These are phyloP conservation scores for Agrotis exclamationis DNA, from an alignment of 2,888 invertebrate species.

Conservation along the genomic window DNA sequence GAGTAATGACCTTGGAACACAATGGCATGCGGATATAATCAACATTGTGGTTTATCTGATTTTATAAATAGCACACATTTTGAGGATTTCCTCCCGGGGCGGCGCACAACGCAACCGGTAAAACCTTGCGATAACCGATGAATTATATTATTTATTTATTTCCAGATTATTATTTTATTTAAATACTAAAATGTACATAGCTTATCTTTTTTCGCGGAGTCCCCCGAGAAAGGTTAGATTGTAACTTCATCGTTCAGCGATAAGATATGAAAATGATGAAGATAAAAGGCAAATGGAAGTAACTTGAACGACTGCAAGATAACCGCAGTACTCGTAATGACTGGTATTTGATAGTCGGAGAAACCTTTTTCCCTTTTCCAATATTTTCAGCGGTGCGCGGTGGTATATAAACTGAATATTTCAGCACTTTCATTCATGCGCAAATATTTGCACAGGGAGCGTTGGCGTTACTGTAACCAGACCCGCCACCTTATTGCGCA, in stretches of 20 bases:
- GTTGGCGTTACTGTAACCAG: slow-evolving; percentile 4
- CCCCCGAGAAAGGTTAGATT: neutral
- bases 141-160: slow-evolving; percentile 28
- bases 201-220: neutral
- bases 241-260: neutral
- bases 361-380: neutral
- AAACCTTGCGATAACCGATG: slow-evolving; percentile 21
- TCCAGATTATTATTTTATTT: neutral
- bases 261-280: neutral
- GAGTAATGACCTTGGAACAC: slow-evolving; percentile 43
- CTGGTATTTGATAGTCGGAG: neutral
- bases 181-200: neutral
- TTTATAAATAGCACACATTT: slow-evolving; percentile 5
- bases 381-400: neutral
- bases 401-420: neutral
- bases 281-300: neutral
- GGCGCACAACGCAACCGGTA: neutral
- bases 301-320: neutral
- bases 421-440: slow-evolving; percentile 13
- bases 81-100: slow-evolving; percentile 24
- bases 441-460: slow-evolving; percentile 10
- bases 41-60: slow-evolving; percentile 45
- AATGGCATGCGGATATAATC: slow-evolving; percentile 51
- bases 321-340: neutral
- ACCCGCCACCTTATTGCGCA: slow-evolving; percentile 1